Evolutionary conservation across 1,140 invertebrate genomes (phyloP).

Genomic region (Teleopsis dalmanni): DNA sequence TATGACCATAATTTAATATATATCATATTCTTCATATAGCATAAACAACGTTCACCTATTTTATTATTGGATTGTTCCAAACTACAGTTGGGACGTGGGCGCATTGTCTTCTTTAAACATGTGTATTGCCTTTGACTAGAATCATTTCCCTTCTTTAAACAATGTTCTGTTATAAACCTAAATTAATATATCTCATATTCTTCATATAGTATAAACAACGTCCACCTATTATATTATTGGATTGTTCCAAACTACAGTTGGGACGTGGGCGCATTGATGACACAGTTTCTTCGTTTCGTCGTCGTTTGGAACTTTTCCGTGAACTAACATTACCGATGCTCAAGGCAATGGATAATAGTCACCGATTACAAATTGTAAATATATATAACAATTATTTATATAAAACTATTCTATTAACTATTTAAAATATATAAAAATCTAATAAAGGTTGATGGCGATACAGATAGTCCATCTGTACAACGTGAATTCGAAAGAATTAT

Average conservation of each 20-base stretch:
- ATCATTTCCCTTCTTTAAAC: too few species aligned
- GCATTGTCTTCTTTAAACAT: too few species aligned
- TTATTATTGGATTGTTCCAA: conserved; percentile 80
- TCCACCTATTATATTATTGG: conserved; percentile 68
- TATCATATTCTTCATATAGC: conserved; percentile 59
- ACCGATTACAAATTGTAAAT: conserved; percentile 70
- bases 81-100: conserved; percentile 68
- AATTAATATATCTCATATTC: too few species aligned
- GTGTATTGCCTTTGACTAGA: background rate
- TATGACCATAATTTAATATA: too few species aligned
- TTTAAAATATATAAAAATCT: background rate
- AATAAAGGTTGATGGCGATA: conserved; percentile 69
- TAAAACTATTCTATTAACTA: background rate
- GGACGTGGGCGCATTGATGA: conserved; percentile 73
- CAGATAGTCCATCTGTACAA: conserved; percentile 64
- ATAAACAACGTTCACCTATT: conserved; percentile 62
- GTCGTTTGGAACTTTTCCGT: conserved; percentile 74
- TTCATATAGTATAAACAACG: conserved; percentile 60
- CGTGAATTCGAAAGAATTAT: conserved; percentile 64
- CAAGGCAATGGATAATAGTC: conserved; percentile 70
- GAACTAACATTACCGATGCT: conserved; percentile 80
- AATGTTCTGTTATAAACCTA: too few species aligned
- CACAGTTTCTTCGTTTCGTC: conserved; percentile 72
- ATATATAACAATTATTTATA: background rate
- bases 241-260: conserved; percentile 78